Percentiles rank a stretch among this genome's conserved stretches.
These are phyloP conservation scores for Fistularia tabacaria DNA, from an alignment of 2,797 vertebrate species.

Conservation along the genomic window DNA sequence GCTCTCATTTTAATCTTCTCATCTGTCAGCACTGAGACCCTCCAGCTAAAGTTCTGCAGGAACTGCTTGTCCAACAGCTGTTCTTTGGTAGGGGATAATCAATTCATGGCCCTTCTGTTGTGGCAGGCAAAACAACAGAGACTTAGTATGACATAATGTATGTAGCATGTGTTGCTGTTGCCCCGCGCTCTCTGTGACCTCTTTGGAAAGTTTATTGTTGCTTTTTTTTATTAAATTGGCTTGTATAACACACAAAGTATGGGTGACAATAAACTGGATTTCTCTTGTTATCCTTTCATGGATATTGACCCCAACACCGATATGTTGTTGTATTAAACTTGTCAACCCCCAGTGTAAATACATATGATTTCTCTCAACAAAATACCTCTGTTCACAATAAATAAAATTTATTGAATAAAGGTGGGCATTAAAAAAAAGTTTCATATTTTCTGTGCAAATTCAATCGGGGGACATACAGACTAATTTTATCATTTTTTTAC, in stretches of 20 bases:
- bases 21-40: slow-evolving; percentile 31
- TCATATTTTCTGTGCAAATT: too few relatives aligned
- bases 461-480: too few relatives aligned
- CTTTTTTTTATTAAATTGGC: slow-evolving; percentile 4
- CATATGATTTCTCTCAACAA: too few relatives aligned
- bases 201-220: not conserved
- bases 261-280: not conserved
- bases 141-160: slow-evolving; percentile 28
- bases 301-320: not conserved
- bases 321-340: too few relatives aligned
- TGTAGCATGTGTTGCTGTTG: slow-evolving; percentile 19
- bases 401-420: too few relatives aligned
- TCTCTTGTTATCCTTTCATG: not conserved
- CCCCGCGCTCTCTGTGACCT: slow-evolving; percentile 3
- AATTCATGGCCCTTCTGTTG: slow-evolving; percentile 38
- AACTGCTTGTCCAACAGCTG: slow-evolving; percentile 55
- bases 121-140: slow-evolving; percentile 22
- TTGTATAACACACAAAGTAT: not conserved
- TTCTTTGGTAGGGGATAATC: slow-evolving; percentile 36
- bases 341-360: too few relatives aligned
- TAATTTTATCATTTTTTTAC: too few relatives aligned
- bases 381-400: too few relatives aligned
- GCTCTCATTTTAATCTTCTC: slow-evolving; percentile 34
- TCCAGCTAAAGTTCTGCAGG: slow-evolving; percentile 20
- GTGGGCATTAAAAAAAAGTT: too few relatives aligned